A percentile compares a stretch with the other conserved stretches of the same genome.
Conservation (phyloP, 2,888 invertebrate species). For the Leptogaster cylindrica region DNA sequence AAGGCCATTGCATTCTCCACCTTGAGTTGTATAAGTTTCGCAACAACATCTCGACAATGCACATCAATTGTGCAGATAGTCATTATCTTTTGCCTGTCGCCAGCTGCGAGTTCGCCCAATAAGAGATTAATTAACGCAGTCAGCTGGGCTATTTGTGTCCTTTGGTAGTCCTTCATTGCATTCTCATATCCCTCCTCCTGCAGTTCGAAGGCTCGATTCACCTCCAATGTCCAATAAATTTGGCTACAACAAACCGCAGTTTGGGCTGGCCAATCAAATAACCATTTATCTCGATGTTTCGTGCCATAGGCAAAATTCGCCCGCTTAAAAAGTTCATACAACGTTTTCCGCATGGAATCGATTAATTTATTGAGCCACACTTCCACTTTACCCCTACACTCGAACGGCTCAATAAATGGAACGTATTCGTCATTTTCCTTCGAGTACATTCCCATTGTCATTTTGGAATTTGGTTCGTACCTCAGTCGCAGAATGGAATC, state of each 20-base stretch:
- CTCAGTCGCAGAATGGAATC: conserved; percentile 83
- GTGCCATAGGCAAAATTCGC: conserved; percentile 86
- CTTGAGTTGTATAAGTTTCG: conserved; percentile 81
- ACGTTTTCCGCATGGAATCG: conserved; percentile 80
- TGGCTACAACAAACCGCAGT: conserved; percentile 90
- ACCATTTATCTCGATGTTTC: conserved; percentile 88
- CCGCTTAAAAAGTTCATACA: conserved; percentile 79
- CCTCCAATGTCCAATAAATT: conserved; percentile 96
- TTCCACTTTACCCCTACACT: conserved; percentile 92
- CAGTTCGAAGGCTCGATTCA: conserved; percentile 85
- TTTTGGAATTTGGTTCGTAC: conserved; percentile 66
- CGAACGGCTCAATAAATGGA: conserved; percentile 72
- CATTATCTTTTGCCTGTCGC: conserved; percentile 94
- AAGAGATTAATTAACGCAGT: conserved; percentile 82
- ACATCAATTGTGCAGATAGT: conserved; percentile 96
- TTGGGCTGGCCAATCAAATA: conserved; percentile 91
- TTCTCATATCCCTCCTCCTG: conserved; percentile 93
- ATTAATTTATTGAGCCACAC: conserved; percentile 88
- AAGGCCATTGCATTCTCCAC: conserved; percentile 82
- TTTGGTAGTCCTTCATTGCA: conserved; percentile 90
- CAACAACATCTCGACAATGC: conserved; percentile 91
- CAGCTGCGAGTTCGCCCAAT: conserved; percentile 79
- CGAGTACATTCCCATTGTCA: conserved; percentile 79
- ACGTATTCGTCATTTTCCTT: conserved; percentile 81
- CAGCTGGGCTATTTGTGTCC: conserved; percentile 84